Evolutionary conservation across 2,797 vertebrate genomes (phyloP).

Genomic region (Aldrovandia affinis): DNA sequence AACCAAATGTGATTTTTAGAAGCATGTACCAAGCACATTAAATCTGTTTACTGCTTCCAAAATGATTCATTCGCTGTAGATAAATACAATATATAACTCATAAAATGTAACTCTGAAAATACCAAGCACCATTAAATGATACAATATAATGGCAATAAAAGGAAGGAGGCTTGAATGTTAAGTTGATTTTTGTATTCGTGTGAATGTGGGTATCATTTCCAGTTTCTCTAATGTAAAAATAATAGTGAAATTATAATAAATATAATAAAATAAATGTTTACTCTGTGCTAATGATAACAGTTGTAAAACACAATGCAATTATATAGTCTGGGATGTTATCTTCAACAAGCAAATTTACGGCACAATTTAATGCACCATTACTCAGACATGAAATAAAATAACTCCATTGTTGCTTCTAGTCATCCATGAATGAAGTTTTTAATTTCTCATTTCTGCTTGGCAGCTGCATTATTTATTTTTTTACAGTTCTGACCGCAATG

Average conservation of each 20-base stretch:
- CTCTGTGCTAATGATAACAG: too few species aligned
- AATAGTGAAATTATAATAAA: too few species aligned
- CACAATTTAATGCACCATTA: not conserved
- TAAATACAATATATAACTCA: not conserved
- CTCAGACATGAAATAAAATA: not conserved
- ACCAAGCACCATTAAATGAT: not conserved
- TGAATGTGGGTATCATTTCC: too few species aligned
- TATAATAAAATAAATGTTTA: too few species aligned
- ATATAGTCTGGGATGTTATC: not conserved
- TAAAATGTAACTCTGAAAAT: not conserved
- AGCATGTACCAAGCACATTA: not conserved
- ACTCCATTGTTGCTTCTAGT: not conserved
- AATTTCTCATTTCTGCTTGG: not conserved
- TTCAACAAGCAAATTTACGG: not conserved
- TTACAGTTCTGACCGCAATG: not conserved
- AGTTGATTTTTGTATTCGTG: not conserved
- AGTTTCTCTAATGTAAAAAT: too few species aligned
- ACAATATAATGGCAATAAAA: not conserved
- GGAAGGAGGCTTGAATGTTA: not conserved
- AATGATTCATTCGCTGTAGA: not conserved
- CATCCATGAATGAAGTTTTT: not conserved
- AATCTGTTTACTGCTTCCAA: not conserved
- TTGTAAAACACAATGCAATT: not conserved
- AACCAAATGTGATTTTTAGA: conserved; percentile 1
- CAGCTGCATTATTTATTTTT: not conserved